Evolutionary conservation across 2,113 vertebrate species (phyloP).

Genomic region (Fregetta grallaria): DNA sequence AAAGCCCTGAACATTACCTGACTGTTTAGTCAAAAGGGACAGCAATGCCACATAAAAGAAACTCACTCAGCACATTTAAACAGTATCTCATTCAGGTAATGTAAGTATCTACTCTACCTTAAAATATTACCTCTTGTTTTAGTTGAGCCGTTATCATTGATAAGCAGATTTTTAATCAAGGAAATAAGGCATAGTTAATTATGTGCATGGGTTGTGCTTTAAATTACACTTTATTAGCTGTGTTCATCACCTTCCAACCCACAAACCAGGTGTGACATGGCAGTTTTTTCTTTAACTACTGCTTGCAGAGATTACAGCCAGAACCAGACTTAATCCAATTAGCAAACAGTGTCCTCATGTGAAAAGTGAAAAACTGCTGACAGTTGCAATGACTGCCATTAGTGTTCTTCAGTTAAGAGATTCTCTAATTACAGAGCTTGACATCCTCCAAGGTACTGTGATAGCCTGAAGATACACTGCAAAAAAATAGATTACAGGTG

Average conservation of each 20-base stretch:
- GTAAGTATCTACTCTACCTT: conserved; percentile 26
- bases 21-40: background rate
- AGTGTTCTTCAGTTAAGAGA: conserved; percentile 30
- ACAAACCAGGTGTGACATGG: conserved; percentile 54
- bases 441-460: background rate
- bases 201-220: conserved; percentile 60
- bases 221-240: conserved; percentile 69
- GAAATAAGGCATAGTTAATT: conserved; percentile 73
- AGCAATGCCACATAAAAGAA: background rate
- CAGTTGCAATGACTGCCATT: conserved; percentile 42
- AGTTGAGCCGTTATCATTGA: conserved; percentile 52
- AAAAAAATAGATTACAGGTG: background rate
- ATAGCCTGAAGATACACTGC: background rate
- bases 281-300: conserved; percentile 48
- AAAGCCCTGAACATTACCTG: background rate
- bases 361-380: conserved; percentile 70
- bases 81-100: conserved; percentile 6
- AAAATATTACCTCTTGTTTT: conserved; percentile 38
- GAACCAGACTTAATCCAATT: conserved; percentile 71
- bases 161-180: conserved; percentile 76
- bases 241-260: conserved; percentile 47
- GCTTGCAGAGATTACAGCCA: conserved; percentile 53
- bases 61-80: conserved; percentile 19
- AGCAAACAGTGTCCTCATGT: conserved; percentile 51
- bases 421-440: conserved; percentile 58